Percentiles rank a stretch among this genome's conserved stretches.
Conservation (phyloP, 2,888 invertebrate species). For the Euzophera pinguis region DNA sequence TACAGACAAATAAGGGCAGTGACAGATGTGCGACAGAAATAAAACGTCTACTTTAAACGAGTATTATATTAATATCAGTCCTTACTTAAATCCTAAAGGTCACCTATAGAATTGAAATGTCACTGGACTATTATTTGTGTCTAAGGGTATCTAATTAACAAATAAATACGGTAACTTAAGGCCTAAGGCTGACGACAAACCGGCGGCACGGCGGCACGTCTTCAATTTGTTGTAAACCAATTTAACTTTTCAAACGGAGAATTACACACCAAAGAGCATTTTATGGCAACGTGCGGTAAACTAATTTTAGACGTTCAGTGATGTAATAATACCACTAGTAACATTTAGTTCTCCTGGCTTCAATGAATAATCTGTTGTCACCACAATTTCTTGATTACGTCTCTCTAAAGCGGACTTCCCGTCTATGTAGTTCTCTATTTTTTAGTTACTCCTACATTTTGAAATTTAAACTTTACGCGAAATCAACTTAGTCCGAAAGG, state of each 20-base stretch:
- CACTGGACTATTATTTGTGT: conserved; percentile 34
- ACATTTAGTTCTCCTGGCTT: too few species aligned
- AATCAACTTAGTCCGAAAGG: too few species aligned
- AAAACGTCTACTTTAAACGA: conserved; percentile 32
- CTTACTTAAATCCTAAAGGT: conserved; percentile 70
- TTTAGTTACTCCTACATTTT: too few species aligned
- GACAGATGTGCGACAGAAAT: conserved; percentile 34
- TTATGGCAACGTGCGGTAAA: background rate
- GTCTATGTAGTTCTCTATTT: too few species aligned
- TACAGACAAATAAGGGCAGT: conserved; percentile 46
- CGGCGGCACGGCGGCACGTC: conserved; percentile 19
- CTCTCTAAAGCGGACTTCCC: too few species aligned
- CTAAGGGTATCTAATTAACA: conserved; percentile 48
- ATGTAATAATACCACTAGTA: too few species aligned
- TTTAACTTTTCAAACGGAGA: conserved; percentile 31
- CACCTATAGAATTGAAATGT: conserved; percentile 29
- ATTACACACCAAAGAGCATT: conserved; percentile 31
- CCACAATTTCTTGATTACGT: too few species aligned
- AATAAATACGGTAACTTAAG: conserved; percentile 64
- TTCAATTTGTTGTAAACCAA: conserved; percentile 23
- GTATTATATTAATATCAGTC: conserved; percentile 70
- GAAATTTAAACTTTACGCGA: too few species aligned
- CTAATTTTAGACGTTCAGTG: background rate
- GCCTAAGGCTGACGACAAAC: conserved; percentile 29
- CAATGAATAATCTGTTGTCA: too few species aligned